A percentile compares a stretch with the other conserved stretches of the same genome.
Evolutionary conservation across 1,140 invertebrate genomes (phyloP).

Genomic region (Dysdera silvatica): DNA sequence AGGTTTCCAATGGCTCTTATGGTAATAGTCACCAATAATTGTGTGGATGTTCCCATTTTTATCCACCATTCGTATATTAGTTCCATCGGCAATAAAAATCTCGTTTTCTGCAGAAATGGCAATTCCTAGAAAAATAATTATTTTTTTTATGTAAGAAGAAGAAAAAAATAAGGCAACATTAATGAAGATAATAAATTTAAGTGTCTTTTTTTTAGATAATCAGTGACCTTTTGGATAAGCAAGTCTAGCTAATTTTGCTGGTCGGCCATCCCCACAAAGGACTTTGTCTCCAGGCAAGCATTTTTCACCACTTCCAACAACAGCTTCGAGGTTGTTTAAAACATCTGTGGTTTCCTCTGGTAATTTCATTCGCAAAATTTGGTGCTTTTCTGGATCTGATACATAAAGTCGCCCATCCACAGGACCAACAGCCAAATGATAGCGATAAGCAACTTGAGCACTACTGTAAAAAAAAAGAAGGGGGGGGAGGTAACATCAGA

Average conservation of each 20-base stretch:
- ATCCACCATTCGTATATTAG: slow-evolving; percentile 84
- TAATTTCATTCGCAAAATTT: slow-evolving; percentile 47
- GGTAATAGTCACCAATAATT: slow-evolving; percentile 74
- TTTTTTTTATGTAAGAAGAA: not conserved
- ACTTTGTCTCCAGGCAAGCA: slow-evolving; percentile 85
- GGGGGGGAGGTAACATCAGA: too few relatives aligned
- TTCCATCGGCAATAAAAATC: slow-evolving; percentile 90
- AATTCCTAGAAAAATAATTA: slow-evolving; percentile 50
- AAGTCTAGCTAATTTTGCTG: slow-evolving; percentile 79
- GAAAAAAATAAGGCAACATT: not conserved
- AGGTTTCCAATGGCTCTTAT: slow-evolving; percentile 83
- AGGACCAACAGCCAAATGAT: slow-evolving; percentile 88
- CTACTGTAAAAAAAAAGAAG: slow-evolving; percentile 49
- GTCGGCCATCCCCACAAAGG: slow-evolving; percentile 87
- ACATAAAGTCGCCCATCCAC: slow-evolving; percentile 91
- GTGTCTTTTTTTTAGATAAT: not conserved
- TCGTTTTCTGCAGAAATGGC: slow-evolving; percentile 75
- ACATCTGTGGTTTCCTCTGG: slow-evolving; percentile 71
- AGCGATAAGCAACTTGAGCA: slow-evolving; percentile 87
- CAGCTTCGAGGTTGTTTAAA: slow-evolving; percentile 72
- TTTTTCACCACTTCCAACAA: slow-evolving; percentile 87
- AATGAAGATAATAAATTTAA: not conserved
- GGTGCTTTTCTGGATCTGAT: slow-evolving; percentile 84
- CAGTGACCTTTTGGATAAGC: slow-evolving; percentile 78
- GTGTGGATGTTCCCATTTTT: slow-evolving; percentile 82